phyloP scores from a whole-genome alignment of 2,113 vertebrate species.

The Psittacula cyanocephala region DNA sequence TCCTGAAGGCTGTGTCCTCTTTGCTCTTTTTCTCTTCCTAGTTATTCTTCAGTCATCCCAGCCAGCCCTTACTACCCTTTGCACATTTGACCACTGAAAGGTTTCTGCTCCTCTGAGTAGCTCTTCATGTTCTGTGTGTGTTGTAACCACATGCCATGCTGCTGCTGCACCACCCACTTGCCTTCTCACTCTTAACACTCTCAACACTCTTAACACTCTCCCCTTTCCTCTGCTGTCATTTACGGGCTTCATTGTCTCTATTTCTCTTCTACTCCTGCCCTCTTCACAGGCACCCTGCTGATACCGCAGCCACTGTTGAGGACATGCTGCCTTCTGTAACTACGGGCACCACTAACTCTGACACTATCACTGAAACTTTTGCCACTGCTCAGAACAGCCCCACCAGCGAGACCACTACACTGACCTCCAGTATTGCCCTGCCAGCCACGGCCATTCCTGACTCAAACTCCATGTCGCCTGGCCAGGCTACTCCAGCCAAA shows the following conservation, averaged over 20 bases:
- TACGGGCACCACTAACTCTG: conserved; percentile 92
- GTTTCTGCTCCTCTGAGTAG: background rate
- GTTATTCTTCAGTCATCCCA: background rate
- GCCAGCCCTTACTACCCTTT: background rate
- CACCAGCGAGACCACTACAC: conserved; percentile 94
- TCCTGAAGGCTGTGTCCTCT: conserved; percentile 11
- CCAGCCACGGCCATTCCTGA: conserved; percentile 78
- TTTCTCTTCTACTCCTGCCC: conserved; percentile 87
- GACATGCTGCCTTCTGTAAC: conserved; percentile 94
- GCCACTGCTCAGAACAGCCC: conserved; percentile 95
- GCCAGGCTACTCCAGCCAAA: conserved; percentile 76
- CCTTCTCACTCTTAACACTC: background rate
- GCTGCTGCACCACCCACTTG: background rate
- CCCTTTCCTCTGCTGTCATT: conserved; percentile 39
- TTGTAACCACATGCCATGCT: background rate
- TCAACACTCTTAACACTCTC: background rate
- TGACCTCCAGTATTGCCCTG: conserved; percentile 90
- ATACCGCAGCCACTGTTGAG: conserved; percentile 87
- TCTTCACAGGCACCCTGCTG: conserved; percentile 89
- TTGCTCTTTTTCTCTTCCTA: conserved; percentile 2
- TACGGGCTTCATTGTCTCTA: conserved; percentile 76
- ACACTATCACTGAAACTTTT: conserved; percentile 93
- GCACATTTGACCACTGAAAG: background rate
- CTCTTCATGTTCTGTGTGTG: conserved; percentile 37
- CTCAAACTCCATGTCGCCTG: conserved; percentile 62